Evolutionary conservation across 1,140 invertebrate genomes (phyloP).

Genomic region (Pemphigus obesinymphae): DNA sequence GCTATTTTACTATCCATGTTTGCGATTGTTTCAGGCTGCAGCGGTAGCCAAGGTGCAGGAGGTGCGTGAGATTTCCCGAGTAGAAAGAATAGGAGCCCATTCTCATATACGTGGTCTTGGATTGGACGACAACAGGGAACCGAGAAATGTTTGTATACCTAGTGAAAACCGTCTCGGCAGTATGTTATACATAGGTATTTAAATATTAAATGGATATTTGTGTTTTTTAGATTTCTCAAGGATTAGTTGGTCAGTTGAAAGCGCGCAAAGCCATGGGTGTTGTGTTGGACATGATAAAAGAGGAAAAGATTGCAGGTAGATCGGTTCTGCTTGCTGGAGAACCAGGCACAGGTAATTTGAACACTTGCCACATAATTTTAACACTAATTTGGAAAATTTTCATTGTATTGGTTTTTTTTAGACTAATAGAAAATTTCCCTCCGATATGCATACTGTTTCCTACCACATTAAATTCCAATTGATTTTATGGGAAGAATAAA

Average conservation of each 20-base stretch:
- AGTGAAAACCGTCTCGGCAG: background rate
- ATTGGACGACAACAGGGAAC: conserved; percentile 87
- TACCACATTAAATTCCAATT: too few species aligned
- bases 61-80: conserved; percentile 86
- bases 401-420: too few species aligned
- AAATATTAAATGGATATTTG: background rate
- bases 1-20: too few species aligned
- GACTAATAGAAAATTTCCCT: too few species aligned
- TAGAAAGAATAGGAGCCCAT: conserved; percentile 95
- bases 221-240: conserved; percentile 71
- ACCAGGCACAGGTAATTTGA: conserved; percentile 71
- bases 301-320: conserved; percentile 95
- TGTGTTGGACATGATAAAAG: conserved; percentile 95
- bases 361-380: too few species aligned
- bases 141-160: conserved; percentile 64
- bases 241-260: conserved; percentile 94
- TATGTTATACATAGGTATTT: background rate
- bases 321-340: conserved; percentile 94
- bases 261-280: conserved; percentile 91
- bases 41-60: conserved; percentile 71
- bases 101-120: conserved; percentile 97
- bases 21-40: conserved; percentile 55
- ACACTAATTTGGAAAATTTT: too few species aligned
- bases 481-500: too few species aligned
- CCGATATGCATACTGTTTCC: too few species aligned